A percentile compares a stretch with the other conserved stretches of the same genome.
Conservation (phyloP, 2,888 invertebrate genomes). For the Drosophila tanythrix region DNA sequence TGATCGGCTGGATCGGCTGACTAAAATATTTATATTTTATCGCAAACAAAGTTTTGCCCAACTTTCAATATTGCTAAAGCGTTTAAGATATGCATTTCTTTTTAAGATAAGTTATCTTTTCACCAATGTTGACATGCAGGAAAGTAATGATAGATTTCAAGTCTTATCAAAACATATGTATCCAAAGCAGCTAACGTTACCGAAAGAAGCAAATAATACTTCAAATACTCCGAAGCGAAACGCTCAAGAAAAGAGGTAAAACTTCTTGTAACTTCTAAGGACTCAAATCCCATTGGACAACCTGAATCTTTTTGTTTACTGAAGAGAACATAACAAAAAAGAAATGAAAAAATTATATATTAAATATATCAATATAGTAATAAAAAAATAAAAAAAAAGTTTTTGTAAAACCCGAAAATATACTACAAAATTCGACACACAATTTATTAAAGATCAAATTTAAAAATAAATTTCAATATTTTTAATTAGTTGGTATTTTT, state of each 20-base stretch:
- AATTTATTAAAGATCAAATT: not conserved
- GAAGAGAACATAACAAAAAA: not conserved
- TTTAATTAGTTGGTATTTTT: not conserved
- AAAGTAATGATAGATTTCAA: not conserved
- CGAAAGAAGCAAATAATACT: not conserved
- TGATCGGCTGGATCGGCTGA: not conserved
- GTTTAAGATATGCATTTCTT: not conserved
- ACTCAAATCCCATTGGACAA: not conserved
- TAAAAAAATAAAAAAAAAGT: not conserved
- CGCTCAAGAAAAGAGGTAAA: not conserved
- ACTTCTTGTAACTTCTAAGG: not conserved
- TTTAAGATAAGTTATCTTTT: not conserved
- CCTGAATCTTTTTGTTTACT: not conserved
- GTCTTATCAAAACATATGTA: not conserved
- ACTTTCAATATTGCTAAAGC: too few relatives aligned
- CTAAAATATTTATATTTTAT: not conserved
- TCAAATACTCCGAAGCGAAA: not conserved
- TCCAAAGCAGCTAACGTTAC: too few relatives aligned
- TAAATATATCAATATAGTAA: not conserved
- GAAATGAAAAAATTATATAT: not conserved
- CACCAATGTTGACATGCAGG: not conserved
- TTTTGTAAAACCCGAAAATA: not conserved
- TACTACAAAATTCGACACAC: not conserved
- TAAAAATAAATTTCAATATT: not conserved
- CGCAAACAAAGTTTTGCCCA: not conserved